These are phyloP conservation scores for Miltochrista miniata DNA, from an alignment of 2,888 invertebrate species.

Conservation along the genomic window DNA sequence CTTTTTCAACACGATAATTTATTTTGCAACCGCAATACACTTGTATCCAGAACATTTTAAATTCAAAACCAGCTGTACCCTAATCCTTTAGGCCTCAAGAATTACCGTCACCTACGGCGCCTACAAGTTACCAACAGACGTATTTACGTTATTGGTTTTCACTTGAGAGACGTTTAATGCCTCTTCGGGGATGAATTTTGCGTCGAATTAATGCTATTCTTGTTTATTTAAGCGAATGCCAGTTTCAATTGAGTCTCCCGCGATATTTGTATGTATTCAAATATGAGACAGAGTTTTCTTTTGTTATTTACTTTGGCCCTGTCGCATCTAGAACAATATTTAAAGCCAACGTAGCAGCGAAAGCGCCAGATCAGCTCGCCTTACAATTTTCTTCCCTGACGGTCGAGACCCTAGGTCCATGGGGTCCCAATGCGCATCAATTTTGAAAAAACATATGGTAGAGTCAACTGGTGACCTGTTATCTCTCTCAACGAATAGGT, in stretches of 20 bases:
- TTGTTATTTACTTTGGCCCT: conserved; percentile 8
- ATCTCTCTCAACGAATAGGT: no score
- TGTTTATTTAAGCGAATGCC: conserved; percentile 37
- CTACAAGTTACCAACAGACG: conserved; percentile 25
- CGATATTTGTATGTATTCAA: conserved; percentile 23
- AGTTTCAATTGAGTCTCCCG: conserved; percentile 36
- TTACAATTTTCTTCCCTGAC: no score
- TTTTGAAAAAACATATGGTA: no score
- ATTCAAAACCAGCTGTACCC: conserved; percentile 7
- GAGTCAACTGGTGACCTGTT: no score
- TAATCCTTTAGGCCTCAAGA: conserved; percentile 10
- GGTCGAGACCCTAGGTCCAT: no score
- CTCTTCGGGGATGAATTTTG: conserved; percentile 51
- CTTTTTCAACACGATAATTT: neutral
- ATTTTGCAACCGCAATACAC: neutral
- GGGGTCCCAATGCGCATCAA: no score
- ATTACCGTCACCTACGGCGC: conserved; percentile 15
- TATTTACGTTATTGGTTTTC: conserved; percentile 55
- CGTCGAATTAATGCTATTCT: conserved; percentile 39
- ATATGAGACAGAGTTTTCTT: conserved; percentile 9
- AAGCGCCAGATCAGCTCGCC: no score
- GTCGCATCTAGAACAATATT: no score
- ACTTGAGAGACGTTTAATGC: conserved; percentile 43
- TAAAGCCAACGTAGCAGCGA: no score
- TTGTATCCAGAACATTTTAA: conserved; percentile 3